These are phyloP conservation scores for Hermatobates lingyangjiaoensis DNA, from an alignment of 1,140 invertebrate genomes.

Conservation along the genomic window DNA sequence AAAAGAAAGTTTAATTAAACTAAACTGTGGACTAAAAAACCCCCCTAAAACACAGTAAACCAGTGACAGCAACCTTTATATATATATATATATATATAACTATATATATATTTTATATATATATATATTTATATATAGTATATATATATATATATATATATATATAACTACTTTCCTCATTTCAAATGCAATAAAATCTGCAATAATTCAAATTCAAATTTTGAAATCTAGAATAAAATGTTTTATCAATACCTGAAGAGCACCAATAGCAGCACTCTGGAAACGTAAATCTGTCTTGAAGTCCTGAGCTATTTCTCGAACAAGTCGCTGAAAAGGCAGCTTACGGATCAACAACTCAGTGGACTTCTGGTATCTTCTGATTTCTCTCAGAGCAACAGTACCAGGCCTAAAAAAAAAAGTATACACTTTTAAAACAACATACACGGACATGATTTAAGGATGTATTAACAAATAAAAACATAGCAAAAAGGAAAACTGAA, in stretches of 20 bases:
- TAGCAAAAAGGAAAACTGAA: neutral
- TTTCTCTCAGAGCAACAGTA: slow-evolving; percentile 43
- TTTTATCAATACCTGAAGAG: slow-evolving; percentile 15
- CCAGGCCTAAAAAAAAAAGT: slow-evolving; percentile 27
- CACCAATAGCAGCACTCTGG: slow-evolving; percentile 40
- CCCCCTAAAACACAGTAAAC: too few species aligned
- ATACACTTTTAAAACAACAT: too few species aligned
- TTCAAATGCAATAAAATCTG: neutral
- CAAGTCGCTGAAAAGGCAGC: slow-evolving; percentile 66
- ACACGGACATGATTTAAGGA: too few species aligned
- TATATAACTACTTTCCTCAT: too few species aligned
- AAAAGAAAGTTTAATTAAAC: too few species aligned
- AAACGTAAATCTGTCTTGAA: slow-evolving; percentile 46
- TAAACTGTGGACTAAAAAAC: too few species aligned
- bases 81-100: too few species aligned
- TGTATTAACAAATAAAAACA: slow-evolving; percentile 1
- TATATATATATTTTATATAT: too few species aligned
- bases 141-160: too few species aligned
- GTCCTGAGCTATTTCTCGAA: slow-evolving; percentile 73
- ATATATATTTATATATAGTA: too few species aligned
- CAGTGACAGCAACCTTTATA: too few species aligned
- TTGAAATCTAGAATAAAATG: neutral
- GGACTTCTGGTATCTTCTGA: slow-evolving; percentile 49
- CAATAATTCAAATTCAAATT: neutral
- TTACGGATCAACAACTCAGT: slow-evolving; percentile 74